Percentiles rank a stretch among this genome's conserved stretches.
These are phyloP conservation scores for Caenorhabditis sp. DNA, from an alignment of 2,888 invertebrate species.

Conservation along the genomic window DNA sequence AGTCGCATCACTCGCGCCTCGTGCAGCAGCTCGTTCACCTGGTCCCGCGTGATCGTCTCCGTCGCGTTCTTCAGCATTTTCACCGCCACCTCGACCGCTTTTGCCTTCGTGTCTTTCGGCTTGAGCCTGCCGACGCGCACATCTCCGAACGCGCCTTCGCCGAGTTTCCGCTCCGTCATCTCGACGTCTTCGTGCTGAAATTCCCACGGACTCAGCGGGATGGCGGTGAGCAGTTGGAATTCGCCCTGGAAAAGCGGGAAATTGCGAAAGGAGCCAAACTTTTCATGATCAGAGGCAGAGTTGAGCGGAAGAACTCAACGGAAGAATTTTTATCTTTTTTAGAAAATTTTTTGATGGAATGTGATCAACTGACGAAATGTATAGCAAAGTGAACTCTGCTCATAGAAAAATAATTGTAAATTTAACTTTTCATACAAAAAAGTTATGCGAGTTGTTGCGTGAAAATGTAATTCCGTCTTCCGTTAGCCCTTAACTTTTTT, in stretches of 20 bases:
- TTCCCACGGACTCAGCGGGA: conserved; percentile 31
- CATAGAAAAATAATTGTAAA: too few species aligned
- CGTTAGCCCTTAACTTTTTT: too few species aligned
- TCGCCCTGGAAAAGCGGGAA: conserved; percentile 27
- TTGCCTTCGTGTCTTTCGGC: conserved; percentile 3
- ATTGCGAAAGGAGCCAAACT: too few species aligned
- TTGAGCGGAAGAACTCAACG: too few species aligned
- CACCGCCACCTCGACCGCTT: conserved; percentile 26
- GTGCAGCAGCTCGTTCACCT: conserved; percentile 23
- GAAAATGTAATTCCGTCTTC: too few species aligned
- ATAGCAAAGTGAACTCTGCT: too few species aligned
- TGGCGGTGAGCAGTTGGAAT: conserved; percentile 19
- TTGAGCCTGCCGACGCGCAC: conserved; percentile 31
- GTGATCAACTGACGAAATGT: too few species aligned
- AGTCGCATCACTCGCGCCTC: conserved; percentile 40
- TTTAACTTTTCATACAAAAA: too few species aligned
- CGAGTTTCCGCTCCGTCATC: conserved; percentile 25
- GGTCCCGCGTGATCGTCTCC: conserved; percentile 14
- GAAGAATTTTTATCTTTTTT: too few species aligned
- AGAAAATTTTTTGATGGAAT: too few species aligned
- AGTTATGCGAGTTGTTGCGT: too few species aligned
- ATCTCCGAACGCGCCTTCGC: conserved; percentile 43
- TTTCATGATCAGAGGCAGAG: too few species aligned
- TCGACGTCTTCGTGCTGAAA: conserved; percentile 39
- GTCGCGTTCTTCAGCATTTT: conserved; percentile 32